Evolutionary conservation across 2,113 vertebrate species (phyloP).

Genomic region (Meriones unguiculatus): DNA sequence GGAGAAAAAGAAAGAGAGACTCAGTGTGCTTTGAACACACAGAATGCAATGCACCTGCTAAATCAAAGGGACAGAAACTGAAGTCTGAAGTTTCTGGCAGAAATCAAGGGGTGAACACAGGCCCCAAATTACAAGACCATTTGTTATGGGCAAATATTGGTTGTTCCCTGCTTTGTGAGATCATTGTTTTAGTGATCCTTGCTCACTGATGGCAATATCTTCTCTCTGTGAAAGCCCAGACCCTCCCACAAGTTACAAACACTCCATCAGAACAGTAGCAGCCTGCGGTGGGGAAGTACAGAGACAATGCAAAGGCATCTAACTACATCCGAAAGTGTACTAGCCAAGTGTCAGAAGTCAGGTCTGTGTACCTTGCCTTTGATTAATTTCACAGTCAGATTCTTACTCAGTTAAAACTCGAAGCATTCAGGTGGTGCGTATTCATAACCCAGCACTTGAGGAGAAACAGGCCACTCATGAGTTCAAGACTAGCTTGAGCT

Average conservation of each 20-base stretch:
- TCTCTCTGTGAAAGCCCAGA: not conserved
- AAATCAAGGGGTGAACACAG: slow-evolving; percentile 12
- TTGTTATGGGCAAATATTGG: not conserved
- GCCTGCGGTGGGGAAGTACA: not conserved
- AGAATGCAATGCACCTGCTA: not conserved
- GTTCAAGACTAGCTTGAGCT: not conserved
- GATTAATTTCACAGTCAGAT: not conserved
- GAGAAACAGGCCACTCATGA: not conserved
- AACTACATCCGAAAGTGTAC: not conserved
- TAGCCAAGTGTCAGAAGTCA: not conserved
- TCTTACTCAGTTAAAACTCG: not conserved
- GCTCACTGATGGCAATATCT: not conserved
- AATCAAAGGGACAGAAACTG: not conserved
- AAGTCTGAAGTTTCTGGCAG: not conserved
- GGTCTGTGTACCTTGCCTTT: not conserved
- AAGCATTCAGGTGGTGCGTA: not conserved
- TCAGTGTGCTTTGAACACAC: not conserved
- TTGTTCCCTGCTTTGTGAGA: not conserved
- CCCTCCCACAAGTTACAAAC: not conserved
- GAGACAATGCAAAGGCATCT: not conserved
- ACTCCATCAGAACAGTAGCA: not conserved
- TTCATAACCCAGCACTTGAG: not conserved
- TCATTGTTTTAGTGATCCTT: not conserved
- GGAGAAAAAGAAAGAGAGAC: not conserved
- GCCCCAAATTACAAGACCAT: slow-evolving; percentile 1